Base-by-base conservation (phyloP, 1,140 invertebrate species). In the Drosophila ercepeae region DNA sequence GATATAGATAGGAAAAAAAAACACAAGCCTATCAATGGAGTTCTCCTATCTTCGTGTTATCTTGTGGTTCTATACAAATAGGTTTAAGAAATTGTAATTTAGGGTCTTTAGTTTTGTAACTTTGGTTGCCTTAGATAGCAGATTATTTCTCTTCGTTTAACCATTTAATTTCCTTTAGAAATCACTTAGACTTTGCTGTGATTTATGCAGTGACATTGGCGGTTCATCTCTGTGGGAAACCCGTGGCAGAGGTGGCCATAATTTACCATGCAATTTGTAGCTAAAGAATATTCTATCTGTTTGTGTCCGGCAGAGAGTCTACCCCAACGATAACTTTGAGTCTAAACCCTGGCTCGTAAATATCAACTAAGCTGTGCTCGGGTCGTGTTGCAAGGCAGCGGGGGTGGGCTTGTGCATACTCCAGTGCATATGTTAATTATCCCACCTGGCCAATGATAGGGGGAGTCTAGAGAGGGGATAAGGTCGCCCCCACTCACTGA, bases 191-290 rank as follows among this genome's bases (percentile, higher is more conserved):
- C 42, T 64, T 48, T 19, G 55, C 25, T 11, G 60, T 64, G 42
- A 64, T 64, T 64, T 64, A 64, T 64, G 55, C 13, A 48, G 60
- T 29, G 60, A 64, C 60, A 64, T 64, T 60, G 39, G 60, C 60
- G 55, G 60, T 48, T 64, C 60, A 64, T 64, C 60, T 64, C 60
- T 64, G 60, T 64, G 46, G 46, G 36, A 54, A 48, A 57, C 27
- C 60, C 69, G 23, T 3, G 29, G 58, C 81, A 86, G n/a, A 84
- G 81, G 79, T 75, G 74, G 61, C 55, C 68, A 86, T 86, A 79
- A 86, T 79, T 86, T 57, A 86, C 75, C 67, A 64, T 84, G 79
- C 81, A 86, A 84, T 83, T 83, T 83, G 78, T 69, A 44, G 52
- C 64, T 32, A 49, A 70, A 69, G 67, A 70, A 70, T 59, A 71